Percentiles rank a stretch among this genome's conserved stretches.
Conservation (phyloP, 2,113 vertebrate genomes). For the Anarrhichthys ocellatus region DNA sequence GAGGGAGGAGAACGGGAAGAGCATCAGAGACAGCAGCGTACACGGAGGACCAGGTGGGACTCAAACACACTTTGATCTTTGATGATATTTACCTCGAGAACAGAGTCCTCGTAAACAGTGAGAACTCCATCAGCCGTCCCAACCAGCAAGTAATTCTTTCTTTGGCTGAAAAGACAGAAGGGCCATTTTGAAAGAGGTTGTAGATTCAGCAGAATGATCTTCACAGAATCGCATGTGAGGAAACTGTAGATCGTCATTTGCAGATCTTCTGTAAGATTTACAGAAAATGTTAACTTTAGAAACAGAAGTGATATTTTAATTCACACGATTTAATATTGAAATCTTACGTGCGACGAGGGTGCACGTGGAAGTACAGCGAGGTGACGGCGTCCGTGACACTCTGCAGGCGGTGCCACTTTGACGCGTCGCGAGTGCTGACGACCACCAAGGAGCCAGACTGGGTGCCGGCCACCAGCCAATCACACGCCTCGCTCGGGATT, state of each 20-base stretch:
- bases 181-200: neutral
- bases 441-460: constrained; percentile 90
- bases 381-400: constrained; percentile 91
- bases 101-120: constrained; percentile 91
- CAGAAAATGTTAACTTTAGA: neutral
- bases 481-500: constrained; percentile 84
- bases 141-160: constrained; percentile 90
- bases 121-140: constrained; percentile 93
- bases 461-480: constrained; percentile 93
- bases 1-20: neutral
- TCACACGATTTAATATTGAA: no score
- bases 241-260: neutral
- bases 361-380: constrained; percentile 88
- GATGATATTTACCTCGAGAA: constrained; percentile 86
- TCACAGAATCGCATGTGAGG: neutral
- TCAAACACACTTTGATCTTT: neutral
- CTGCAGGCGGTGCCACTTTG: constrained; percentile 85
- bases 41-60: neutral
- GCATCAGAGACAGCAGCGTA: neutral
- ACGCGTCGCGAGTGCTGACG: constrained; percentile 80
- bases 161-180: constrained; percentile 83
- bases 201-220: neutral
- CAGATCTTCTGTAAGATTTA: neutral
- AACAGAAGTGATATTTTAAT: no score
- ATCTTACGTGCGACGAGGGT: constrained; percentile 77